Conservation (phyloP, 2,888 invertebrate species). For the Eupithecia dodoneata region DNA sequence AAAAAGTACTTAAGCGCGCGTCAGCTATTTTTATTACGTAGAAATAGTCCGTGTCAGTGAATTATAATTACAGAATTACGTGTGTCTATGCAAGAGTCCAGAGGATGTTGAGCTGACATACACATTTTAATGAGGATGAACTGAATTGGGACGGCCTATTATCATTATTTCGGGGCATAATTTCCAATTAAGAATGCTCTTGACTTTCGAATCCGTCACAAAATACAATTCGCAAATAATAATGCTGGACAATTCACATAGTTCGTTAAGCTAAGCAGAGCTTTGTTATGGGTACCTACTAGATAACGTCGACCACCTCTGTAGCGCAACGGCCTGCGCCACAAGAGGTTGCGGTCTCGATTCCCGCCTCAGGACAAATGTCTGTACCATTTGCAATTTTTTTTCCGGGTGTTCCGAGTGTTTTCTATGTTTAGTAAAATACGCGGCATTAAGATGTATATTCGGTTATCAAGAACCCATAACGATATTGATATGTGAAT, state of each 20-base stretch:
- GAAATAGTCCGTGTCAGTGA: conserved; percentile 45
- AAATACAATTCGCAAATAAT: neutral
- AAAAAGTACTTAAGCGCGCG: conserved; percentile 31
- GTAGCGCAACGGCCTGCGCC: too few species aligned
- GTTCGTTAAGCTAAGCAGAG: too few species aligned
- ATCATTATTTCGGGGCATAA: conserved; percentile 55
- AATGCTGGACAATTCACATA: neutral
- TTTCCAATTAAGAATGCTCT: conserved; percentile 23
- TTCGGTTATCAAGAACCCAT: too few species aligned
- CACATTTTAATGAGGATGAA: conserved; percentile 79
- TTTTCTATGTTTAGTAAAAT: too few species aligned
- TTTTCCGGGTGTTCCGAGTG: too few species aligned
- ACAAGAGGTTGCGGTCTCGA: too few species aligned
- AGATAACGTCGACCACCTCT: too few species aligned
- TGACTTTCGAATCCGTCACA: conserved; percentile 19
- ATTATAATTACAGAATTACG: conserved; percentile 53
- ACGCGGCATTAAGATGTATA: too few species aligned
- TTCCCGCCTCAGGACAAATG: too few species aligned
- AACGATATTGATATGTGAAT: too few species aligned
- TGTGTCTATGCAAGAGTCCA: conserved; percentile 56
- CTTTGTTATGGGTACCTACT: too few species aligned
- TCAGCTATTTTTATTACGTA: conserved; percentile 40
- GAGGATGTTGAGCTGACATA: conserved; percentile 71
- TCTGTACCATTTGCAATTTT: too few species aligned
- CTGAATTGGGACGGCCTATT: conserved; percentile 67